Conservation (phyloP, 2,797 vertebrate genomes). For the Coluber constrictor region DNA sequence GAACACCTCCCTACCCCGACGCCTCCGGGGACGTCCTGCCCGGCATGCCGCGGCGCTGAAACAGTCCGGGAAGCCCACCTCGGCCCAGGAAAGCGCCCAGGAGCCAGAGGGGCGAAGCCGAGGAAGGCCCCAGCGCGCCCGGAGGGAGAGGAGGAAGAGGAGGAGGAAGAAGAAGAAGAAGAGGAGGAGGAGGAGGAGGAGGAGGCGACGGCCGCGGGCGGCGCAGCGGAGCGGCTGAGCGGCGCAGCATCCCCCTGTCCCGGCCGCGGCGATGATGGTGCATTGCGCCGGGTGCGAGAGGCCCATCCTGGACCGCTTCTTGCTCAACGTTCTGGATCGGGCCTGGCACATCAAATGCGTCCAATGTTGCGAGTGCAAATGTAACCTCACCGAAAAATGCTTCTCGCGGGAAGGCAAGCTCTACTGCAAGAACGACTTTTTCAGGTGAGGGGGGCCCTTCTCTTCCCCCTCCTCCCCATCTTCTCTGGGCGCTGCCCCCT, state of each 20-base stretch:
- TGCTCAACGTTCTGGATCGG: constrained; percentile 98
- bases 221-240: neutral
- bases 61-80: neutral
- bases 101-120: neutral
- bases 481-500: too few species aligned
- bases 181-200: neutral
- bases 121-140: neutral
- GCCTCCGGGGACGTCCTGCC: neutral
- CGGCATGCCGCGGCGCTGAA: neutral
- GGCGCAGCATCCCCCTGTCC: neutral
- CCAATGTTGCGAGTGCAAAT: constrained; percentile 99
- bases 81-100: neutral
- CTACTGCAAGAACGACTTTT: constrained; percentile 99
- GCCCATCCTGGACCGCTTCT: constrained; percentile 98
- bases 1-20: neutral
- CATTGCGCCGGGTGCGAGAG: constrained; percentile 95
- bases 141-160: neutral
- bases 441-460: constrained; percentile 85
- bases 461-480: too few species aligned
- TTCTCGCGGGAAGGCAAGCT: constrained; percentile 98
- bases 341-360: constrained; percentile 99
- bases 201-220: neutral
- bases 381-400: constrained; percentile 97
- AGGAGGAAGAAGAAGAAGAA: neutral
- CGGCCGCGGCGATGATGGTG: constrained; percentile 76